Conservation (phyloP, 2,888 invertebrate species). For the Tetanocera ferruginea region DNA sequence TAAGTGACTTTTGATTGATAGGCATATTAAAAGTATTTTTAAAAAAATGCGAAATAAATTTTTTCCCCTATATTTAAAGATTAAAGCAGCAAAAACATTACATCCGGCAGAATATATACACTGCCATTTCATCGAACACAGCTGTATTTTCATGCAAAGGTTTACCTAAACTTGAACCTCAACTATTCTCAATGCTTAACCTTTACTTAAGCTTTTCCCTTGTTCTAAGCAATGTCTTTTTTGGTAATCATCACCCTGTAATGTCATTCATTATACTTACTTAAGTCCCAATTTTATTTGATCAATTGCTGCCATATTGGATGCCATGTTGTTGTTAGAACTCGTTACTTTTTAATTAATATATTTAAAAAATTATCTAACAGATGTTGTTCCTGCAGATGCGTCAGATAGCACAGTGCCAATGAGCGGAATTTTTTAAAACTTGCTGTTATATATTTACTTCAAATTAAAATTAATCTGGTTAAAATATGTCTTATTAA, state of each 20-base stretch:
- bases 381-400: too few relatives aligned
- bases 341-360: not conserved
- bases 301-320: constrained; percentile 63
- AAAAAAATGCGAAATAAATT: too few relatives aligned
- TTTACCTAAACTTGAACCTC: not conserved
- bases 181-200: not conserved
- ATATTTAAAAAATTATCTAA: too few relatives aligned
- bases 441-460: not conserved
- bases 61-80: too few relatives aligned
- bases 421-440: not conserved
- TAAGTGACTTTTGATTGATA: too few relatives aligned
- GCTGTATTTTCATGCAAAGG: not conserved
- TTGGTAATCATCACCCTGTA: too few relatives aligned
- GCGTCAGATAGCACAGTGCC: not conserved
- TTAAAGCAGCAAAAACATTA: too few relatives aligned
- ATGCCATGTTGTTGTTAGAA: constrained; percentile 57
- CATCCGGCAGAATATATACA: too few relatives aligned
- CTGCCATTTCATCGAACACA: too few relatives aligned
- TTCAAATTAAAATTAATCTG: not conserved
- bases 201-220: not conserved
- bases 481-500: not conserved
- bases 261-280: constrained; percentile 57
- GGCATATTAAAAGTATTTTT: too few relatives aligned
- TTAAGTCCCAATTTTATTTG: constrained; percentile 67
- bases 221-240: too few relatives aligned